phyloP scores from a whole-genome alignment of 1,140 invertebrate genomes.

The Trichonephila clavipes region DNA sequence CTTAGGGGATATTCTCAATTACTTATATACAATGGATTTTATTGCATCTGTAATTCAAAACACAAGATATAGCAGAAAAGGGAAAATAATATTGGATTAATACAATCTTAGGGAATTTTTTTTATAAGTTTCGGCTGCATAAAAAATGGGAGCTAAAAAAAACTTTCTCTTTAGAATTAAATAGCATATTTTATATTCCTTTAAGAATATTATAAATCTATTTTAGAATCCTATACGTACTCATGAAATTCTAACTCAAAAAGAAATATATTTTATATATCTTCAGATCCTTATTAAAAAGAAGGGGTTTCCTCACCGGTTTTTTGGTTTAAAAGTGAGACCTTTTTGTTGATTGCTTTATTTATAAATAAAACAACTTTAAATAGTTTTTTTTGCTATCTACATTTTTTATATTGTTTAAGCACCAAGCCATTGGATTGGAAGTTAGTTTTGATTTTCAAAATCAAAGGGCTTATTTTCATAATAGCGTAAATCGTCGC shows the following conservation, averaged over 20 bases:
- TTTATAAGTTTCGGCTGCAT: too few relatives aligned
- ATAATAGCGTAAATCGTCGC: background rate
- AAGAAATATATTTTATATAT: background rate
- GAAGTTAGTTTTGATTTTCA: background rate
- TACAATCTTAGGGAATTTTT: too few relatives aligned
- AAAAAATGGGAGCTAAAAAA: background rate
- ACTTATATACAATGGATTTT: too few relatives aligned
- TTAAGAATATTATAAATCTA: background rate
- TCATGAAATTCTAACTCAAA: background rate
- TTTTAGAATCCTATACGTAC: background rate
- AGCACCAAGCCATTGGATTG: background rate
- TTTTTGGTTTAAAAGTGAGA: background rate
- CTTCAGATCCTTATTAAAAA: background rate
- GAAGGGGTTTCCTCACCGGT: background rate
- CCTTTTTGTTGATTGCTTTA: background rate
- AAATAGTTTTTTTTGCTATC: background rate
- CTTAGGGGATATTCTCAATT: too few relatives aligned
- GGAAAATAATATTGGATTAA: too few relatives aligned
- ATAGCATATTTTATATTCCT: background rate
- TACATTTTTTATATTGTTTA: background rate
- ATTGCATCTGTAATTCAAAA: too few relatives aligned
- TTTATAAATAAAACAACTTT: background rate
- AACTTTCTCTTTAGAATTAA: background rate
- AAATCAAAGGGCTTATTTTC: background rate
- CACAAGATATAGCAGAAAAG: too few relatives aligned